A percentile compares a stretch with the other conserved stretches of the same genome.
Conservation (phyloP, 2,888 invertebrate species). For the Synergus itoensis region DNA sequence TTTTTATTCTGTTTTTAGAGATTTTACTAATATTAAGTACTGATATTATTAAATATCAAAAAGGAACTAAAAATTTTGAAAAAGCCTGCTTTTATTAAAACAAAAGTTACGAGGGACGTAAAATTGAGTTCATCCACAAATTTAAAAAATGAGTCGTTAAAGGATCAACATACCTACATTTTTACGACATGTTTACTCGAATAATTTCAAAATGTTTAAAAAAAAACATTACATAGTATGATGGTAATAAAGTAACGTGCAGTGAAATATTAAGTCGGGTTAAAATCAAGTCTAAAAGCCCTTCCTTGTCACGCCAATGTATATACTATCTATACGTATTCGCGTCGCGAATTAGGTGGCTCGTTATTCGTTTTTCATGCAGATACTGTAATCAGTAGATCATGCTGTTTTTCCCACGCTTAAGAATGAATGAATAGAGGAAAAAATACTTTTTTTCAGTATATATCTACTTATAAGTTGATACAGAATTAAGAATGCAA, state of each 20-base stretch:
- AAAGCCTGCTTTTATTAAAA: too few species aligned
- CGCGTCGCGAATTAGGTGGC: constrained; percentile 15
- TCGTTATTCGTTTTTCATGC: constrained; percentile 26
- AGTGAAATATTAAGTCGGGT: constrained; percentile 22
- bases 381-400: constrained; percentile 39
- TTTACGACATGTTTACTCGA: constrained; percentile 11
- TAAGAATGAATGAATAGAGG: constrained; percentile 15
- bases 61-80: too few species aligned
- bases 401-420: constrained; percentile 28
- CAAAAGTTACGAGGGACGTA: background rate
- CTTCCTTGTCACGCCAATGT: constrained; percentile 29
- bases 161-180: background rate
- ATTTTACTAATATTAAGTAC: too few species aligned
- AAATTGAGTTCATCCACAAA: background rate
- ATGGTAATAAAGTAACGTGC: constrained; percentile 21
- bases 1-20: background rate
- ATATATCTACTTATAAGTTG: background rate
- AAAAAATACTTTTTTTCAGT: constrained; percentile 14
- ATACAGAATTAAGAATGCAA: background rate
- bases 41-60: too few species aligned
- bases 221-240: background rate
- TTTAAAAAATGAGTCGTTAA: background rate
- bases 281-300: constrained; percentile 28
- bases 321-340: background rate
- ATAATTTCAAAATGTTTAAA: background rate